Percentiles rank a stretch among this genome's conserved stretches.
phyloP scores from a whole-genome alignment of 2,797 vertebrate genomes.

The Hyperoplus lanceolatus region DNA sequence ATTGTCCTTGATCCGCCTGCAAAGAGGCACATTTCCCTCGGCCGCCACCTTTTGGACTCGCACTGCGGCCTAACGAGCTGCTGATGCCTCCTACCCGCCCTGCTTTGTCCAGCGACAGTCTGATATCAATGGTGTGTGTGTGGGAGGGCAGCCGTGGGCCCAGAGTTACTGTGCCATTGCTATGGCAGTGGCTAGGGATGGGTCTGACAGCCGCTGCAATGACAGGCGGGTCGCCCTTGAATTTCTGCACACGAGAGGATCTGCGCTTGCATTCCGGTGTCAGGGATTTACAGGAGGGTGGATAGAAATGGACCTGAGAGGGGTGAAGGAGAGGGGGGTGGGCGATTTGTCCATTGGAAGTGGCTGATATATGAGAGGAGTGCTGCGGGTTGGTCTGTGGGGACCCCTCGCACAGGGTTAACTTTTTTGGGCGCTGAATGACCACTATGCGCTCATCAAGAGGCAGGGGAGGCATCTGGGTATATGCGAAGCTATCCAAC shows the following conservation, averaged over 20 bases:
- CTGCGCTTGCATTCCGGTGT: conserved; percentile 86
- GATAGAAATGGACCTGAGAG: conserved; percentile 75
- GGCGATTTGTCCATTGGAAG: conserved; percentile 73
- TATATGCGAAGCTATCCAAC: conserved; percentile 80
- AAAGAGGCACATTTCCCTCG: conserved; percentile 77
- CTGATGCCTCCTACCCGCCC: conserved; percentile 71
- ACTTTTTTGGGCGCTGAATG: conserved; percentile 88
- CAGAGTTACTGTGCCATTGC: conserved; percentile 85
- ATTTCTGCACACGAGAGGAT: conserved; percentile 74
- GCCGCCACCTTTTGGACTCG: conserved; percentile 70
- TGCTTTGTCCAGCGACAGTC: conserved; percentile 83
- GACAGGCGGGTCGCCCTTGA: conserved; percentile 73
- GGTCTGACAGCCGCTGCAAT: conserved; percentile 65
- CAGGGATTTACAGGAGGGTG: conserved; percentile 75
- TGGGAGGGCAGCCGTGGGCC: conserved; percentile 83
- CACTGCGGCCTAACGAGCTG: conserved; percentile 77
- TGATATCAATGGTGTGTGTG: conserved; percentile 87
- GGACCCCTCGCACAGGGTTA: conserved; percentile 84
- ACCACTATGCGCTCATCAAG: conserved; percentile 89
- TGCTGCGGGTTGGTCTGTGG: conserved; percentile 80
- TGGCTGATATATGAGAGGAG: conserved; percentile 76
- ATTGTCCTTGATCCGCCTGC: conserved; percentile 81
- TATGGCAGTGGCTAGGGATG: conserved; percentile 81
- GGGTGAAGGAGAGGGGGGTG: conserved; percentile 74
- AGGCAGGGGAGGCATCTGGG: conserved; percentile 88